These are phyloP conservation scores for Herminia tarsipennalis DNA, from an alignment of 2,888 invertebrate genomes.

Conservation along the genomic window DNA sequence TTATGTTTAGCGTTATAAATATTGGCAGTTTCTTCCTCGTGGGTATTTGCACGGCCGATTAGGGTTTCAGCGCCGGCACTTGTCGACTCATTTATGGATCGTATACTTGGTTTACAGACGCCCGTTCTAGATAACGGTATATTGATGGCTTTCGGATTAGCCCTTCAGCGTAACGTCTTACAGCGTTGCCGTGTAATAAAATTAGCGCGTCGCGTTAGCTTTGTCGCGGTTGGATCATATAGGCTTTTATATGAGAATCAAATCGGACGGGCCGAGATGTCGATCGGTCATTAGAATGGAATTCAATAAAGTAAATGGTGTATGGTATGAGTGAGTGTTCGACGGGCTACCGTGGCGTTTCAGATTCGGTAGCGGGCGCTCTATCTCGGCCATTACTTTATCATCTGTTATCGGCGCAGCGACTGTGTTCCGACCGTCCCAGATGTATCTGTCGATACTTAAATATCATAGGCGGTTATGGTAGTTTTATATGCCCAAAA, in stretches of 20 bases:
- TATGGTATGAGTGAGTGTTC: conserved; percentile 62
- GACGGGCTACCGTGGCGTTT: conserved; percentile 69
- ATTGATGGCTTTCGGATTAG: conserved; percentile 75
- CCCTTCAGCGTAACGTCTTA: conserved; percentile 52
- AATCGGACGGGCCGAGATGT: conserved; percentile 48
- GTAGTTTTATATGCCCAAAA: conserved; percentile 71
- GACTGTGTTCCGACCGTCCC: conserved; percentile 54
- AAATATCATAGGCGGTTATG: conserved; percentile 71
- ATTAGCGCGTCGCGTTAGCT: conserved; percentile 52
- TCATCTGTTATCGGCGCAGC: conserved; percentile 72
- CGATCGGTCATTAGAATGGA: conserved; percentile 69
- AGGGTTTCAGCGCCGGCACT: conserved; percentile 60
- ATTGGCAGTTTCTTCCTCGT: conserved; percentile 66
- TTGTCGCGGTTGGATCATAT: conserved; percentile 24
- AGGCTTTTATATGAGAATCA: conserved; percentile 29
- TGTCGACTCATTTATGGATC: conserved; percentile 74
- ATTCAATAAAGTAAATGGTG: conserved; percentile 70
- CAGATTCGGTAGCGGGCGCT: conserved; percentile 75
- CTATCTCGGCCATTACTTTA: conserved; percentile 77
- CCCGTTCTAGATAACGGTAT: conserved; percentile 71
- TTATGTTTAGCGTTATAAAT: conserved; percentile 67
- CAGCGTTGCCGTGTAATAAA: conserved; percentile 56
- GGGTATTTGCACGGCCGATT: conserved; percentile 60
- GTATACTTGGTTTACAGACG: conserved; percentile 73
- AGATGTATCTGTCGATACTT: conserved; percentile 76